phyloP scores from a whole-genome alignment of 2,797 vertebrate genomes.

The Syndactyla subalaris region DNA sequence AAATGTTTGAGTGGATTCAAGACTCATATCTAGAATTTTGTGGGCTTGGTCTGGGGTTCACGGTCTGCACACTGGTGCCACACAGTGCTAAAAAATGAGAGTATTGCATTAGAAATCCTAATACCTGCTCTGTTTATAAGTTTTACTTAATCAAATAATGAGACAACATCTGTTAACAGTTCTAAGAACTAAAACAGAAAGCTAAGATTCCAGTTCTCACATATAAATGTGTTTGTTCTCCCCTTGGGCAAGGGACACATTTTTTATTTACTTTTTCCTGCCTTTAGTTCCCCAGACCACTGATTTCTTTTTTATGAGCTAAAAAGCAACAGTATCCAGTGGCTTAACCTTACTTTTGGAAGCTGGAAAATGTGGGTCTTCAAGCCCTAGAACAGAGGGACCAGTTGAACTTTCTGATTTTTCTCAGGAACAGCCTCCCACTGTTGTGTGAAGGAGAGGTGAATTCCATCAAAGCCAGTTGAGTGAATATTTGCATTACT shows the following conservation, averaged over 20 bases:
- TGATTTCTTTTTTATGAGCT: neutral
- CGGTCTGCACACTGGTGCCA: neutral
- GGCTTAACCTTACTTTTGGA: neutral
- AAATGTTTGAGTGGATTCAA: neutral
- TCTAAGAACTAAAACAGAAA: neutral
- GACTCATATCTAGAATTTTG: neutral
- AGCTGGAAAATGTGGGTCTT: neutral
- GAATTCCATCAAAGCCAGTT: neutral
- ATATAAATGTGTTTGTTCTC: neutral
- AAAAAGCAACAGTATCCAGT: neutral
- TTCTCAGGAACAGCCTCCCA: fast-evolving
- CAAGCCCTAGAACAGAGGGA: neutral
- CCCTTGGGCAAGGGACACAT: neutral
- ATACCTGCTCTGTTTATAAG: neutral
- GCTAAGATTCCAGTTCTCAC: neutral
- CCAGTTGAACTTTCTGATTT: neutral
- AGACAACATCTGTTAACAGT: neutral
- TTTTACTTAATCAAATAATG: neutral
- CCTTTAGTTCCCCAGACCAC: neutral
- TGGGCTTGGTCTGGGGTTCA: neutral
- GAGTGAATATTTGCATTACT: neutral
- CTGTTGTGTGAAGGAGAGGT: neutral
- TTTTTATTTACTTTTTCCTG: neutral
- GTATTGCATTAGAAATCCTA: neutral
- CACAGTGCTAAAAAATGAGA: neutral